These are phyloP conservation scores for Junonia oenone DNA, from an alignment of 2,888 invertebrate genomes.

Conservation along the genomic window DNA sequence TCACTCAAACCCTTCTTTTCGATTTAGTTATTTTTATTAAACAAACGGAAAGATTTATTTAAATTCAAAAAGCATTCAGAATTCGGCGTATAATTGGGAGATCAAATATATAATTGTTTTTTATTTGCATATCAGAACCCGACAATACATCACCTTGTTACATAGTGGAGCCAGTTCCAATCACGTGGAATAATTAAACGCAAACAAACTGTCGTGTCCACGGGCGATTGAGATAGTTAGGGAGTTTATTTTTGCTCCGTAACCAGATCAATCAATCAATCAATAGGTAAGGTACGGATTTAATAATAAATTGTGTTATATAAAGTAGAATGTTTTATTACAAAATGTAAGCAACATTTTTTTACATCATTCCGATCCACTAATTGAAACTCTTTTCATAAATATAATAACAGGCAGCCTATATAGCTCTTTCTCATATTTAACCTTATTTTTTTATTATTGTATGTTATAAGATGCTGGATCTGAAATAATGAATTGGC, in stretches of 20 bases:
- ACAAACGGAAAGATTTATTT: not conserved
- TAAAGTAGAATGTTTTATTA: not conserved
- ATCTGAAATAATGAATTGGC: too few species aligned
- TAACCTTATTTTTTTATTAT: too few species aligned
- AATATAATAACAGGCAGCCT: too few species aligned
- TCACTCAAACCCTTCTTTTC: not conserved
- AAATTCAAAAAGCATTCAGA: not conserved
- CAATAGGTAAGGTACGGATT: not conserved
- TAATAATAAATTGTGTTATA: not conserved
- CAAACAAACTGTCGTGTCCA: conserved; percentile 60
- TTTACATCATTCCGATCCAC: not conserved
- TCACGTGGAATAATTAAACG: conserved; percentile 67
- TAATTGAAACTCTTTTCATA: not conserved
- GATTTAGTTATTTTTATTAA: not conserved
- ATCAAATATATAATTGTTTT: conserved; percentile 12
- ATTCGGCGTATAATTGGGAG: not conserved
- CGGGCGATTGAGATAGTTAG: conserved; percentile 48
- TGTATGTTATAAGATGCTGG: too few species aligned
- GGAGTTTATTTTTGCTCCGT: conserved; percentile 47
- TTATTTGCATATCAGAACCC: conserved; percentile 11
- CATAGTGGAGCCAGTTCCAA: conserved; percentile 39
- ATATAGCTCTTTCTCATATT: too few species aligned
- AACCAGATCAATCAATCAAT: conserved; percentile 42
- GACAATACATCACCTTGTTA: conserved; percentile 11
- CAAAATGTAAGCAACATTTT: not conserved